Base-by-base conservation (phyloP, 2,888 invertebrate species). In the Caenorhabditis zanzibari region DNA sequence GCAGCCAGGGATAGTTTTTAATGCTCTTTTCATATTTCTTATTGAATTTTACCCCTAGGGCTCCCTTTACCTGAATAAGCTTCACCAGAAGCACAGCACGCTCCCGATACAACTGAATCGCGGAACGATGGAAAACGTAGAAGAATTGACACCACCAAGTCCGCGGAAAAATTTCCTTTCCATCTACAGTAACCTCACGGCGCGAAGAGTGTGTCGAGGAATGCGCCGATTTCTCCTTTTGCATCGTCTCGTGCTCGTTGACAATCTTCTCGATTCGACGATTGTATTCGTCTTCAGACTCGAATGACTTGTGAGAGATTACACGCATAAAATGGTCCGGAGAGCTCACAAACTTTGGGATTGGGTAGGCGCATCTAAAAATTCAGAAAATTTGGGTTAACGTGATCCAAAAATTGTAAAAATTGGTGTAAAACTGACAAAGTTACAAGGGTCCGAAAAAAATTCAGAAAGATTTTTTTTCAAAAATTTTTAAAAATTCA, bases 241-340 rank as follows among this genome's bases (percentile, higher is more conserved):
- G 19, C 32, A 52, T 38, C 24, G 41, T 54, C 12, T 54, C 49
- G 38, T 80, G 69, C 35, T 75, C 83, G n/a, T 19, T 12, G 1
- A 76, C 76, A 16, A 82, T 76, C n/a, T 47, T 49, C 22, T 64
- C 66, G 28, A 85, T 83, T 19, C 88, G 71, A 9, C 58, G 26
- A 4, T 54, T 82, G 71, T 84, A 86, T 9, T 72, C 81, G 3
- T 69, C 59, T 47, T 87, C 87, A 0, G 52, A 52, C 54, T 87
- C 89, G n/a, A 63, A 54, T 0, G 66, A 41, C 32, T 72, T 49
- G 22, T 76, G 73, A 0, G 89, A 88, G 38, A 90, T 64, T 7
- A 86, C 85, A 19, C 81, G 83, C 82, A 90, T 89, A 85, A 90
- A 93, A 85, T 92, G 92, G 84, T 93, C 93, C 7, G 92, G 90